Base-by-base conservation (phyloP, 1,140 invertebrate genomes). In the Eupristina koningsbergeri region DNA sequence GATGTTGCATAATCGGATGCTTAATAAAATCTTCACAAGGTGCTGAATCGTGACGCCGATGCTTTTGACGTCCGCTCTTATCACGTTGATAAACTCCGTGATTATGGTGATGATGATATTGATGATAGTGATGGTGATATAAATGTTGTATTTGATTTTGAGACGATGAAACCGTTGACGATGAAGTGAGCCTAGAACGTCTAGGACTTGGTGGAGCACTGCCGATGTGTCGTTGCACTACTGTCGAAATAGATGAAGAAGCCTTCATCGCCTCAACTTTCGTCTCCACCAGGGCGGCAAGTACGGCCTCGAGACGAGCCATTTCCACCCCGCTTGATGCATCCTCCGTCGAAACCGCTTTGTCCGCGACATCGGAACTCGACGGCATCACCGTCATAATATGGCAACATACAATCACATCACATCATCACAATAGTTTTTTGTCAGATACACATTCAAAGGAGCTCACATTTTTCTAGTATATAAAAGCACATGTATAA, bases 261-360 rank as follows among this genome's bases (percentile, higher is more conserved):
- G 90, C 90, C 69, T 91, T 92, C 86, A 92, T 92, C 41, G 91
- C 89, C 76, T 92, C 90, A 64, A 93, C 94, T 90, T 95, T 95
- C 78, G 93, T 94, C 87, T 95, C 94, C 85, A 95, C 94, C 71
- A 95, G 89, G 80, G 94, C 94, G 34, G 94, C 93, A 81, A 95
- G 89, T 64, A 95, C 93, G 45, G 94, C 94, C 90, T 95, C 94
- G 86, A 95, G 92, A 85, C 94, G 93, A 74, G 94, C 92, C 89
- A 94, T 93, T 86, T 93, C 94, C 89, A 90, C 90, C 85, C 86
- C 86, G 63, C 82, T 90, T 85, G 86, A 86, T 50, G 89, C 91
- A 89, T 95, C 94, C 91, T 95, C 94, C 86, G 95, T 95, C 87
- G 94, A 95, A 83, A 95, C 94, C 86, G 95, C 94, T 91, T 95